Conservation (phyloP, 2,113 vertebrate genomes). For the Orcinus orca region DNA sequence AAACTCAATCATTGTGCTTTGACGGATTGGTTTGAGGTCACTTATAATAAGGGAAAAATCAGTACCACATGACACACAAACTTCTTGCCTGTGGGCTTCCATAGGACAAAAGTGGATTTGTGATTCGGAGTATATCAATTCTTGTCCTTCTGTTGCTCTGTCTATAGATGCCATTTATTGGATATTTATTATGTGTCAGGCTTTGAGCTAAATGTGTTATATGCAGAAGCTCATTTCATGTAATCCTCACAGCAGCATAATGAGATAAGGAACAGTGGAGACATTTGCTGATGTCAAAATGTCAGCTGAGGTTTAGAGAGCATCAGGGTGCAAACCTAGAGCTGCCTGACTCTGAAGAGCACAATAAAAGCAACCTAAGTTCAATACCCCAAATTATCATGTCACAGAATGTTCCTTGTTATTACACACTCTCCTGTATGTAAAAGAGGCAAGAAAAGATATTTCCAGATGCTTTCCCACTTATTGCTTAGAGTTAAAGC, state of each 20-base stretch:
- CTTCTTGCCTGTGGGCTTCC: neutral
- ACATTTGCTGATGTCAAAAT: neutral
- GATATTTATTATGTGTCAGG: neutral
- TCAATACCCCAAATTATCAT: neutral
- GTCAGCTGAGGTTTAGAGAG: neutral
- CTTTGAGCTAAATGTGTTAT: neutral
- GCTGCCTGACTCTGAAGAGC: neutral
- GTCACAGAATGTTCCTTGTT: neutral
- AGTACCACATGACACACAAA: fast-evolving
- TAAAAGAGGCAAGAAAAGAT: neutral
- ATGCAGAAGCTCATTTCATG: neutral
- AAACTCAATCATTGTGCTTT: neutral
- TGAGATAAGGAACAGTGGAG: neutral
- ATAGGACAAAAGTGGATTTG: neutral
- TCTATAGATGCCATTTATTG: neutral
- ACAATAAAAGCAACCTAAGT: neutral
- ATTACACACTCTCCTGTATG: neutral
- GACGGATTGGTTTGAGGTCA: neutral
- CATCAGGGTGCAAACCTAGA: neutral
- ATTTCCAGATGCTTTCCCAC: neutral
- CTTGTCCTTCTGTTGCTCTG: neutral
- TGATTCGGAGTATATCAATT: neutral
- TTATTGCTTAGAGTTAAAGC: neutral
- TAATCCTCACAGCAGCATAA: neutral
- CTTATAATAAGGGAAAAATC: neutral